Base-by-base conservation (phyloP, 2,113 vertebrate genomes). In the Natator depressus region DNA sequence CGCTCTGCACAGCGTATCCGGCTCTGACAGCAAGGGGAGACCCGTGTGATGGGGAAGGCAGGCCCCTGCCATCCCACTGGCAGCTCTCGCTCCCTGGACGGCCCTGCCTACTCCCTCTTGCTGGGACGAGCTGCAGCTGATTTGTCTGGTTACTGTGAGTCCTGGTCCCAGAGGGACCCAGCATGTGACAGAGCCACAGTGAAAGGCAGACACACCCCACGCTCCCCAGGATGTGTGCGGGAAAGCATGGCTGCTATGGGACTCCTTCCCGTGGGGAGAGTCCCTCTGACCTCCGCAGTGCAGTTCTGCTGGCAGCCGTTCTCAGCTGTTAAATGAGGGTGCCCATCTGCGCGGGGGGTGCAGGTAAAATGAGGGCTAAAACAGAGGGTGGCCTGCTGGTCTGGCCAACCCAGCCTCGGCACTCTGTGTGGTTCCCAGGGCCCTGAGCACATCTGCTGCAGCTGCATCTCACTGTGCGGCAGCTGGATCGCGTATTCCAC, bases 401-500 rank as follows among this genome's bases (percentile, higher is more conserved):
- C 84, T 42, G 42, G 42, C 42, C 42, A 25, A n/a, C 51, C 35
- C 19, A 16, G 80, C 80, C 31, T 96, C 11, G 82, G 62, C 5
- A 22, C 38, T 1, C 1, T 1, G 20, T 31, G 62, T 0, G 0
- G 16, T 93, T 85, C 10, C 62, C 96, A 99, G 99, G 99, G 99
- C 12, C 98, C 99, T 0, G 99, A 99, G 94, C 99, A 99, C 76
- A 99, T 99, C 87, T 98, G 98, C 97, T 99, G 99, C 98, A 99
- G 99, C 89, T 98, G 98, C 0, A 4, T 99, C 88, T 99, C 99
- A 1, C 98, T 98, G 1, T 99, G 99, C 5, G 99, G 99, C 79
- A 96, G 97, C 53, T 99, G 99, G 99, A n/a, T 99, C 3, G 97
- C 98, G 3, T 99, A 98, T 92, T 98, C 99, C 42, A 99, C 99